Evolutionary conservation across 2,113 vertebrate genomes (phyloP).

Genomic region (Sebastes fasciatus): DNA sequence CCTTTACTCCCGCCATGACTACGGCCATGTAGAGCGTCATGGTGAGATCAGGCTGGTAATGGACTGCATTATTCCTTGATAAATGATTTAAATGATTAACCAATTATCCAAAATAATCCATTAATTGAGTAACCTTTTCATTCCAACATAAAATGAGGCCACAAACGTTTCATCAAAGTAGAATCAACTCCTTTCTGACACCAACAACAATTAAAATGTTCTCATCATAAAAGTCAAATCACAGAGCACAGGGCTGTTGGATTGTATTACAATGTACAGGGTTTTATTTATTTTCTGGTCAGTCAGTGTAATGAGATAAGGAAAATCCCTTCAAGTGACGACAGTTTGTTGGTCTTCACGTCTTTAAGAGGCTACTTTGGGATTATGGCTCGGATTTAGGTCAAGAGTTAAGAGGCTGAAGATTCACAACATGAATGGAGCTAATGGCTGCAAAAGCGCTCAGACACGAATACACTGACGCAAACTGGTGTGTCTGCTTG

Average conservation of each 20-base stretch:
- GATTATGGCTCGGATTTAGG: constrained; percentile 37
- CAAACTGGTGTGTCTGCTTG: background rate
- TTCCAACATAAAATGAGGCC: background rate
- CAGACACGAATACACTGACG: background rate
- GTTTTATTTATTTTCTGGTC: constrained; percentile 1
- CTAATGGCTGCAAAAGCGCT: background rate
- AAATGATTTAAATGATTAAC: too few relatives aligned
- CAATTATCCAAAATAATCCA: background rate
- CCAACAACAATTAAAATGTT: background rate
- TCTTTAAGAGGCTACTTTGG: constrained; percentile 40
- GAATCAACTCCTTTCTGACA: background rate
- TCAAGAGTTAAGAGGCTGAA: constrained; percentile 41
- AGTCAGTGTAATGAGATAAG: constrained; percentile 44
- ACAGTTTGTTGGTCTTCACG: constrained; percentile 10
- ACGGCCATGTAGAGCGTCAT: too few relatives aligned
- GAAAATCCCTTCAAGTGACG: constrained; percentile 39
- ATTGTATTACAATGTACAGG: background rate
- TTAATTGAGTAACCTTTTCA: background rate
- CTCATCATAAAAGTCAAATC: background rate
- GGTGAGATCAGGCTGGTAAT: background rate
- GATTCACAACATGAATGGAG: constrained; percentile 19
- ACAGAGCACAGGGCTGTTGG: background rate
- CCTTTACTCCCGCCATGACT: background rate
- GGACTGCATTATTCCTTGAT: background rate
- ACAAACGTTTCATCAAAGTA: background rate